Evolutionary conservation across 2,888 invertebrate species (phyloP), one percentile per base, ranked within the genome.

Genomic region (Linyphia triangularis): DNA sequence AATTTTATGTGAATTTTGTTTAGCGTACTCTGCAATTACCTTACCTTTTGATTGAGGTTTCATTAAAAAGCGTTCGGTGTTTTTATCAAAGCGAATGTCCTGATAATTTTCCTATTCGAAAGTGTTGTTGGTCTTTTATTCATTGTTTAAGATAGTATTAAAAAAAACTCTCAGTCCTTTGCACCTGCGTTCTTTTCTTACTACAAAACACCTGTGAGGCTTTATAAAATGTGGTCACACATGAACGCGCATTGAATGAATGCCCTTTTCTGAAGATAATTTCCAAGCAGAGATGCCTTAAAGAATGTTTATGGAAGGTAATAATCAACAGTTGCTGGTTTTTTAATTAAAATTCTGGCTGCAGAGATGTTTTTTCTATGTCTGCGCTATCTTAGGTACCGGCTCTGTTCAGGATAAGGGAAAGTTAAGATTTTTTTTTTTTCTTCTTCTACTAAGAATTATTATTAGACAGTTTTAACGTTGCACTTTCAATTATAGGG

Each of bases 241-340:
- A n/a, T 73, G 57, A 73, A 57, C 57, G 57, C n/a, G 10, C 30
- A n/a, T 24, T 2, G n/a, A 51, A 73, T 73, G 19, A 73, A 73
- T 30, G 57, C 26, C 30, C 28, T 73, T 28, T 28, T 28, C 13
- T 22, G 26, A 24, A 63, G 33, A 67, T 67, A 19, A 67, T 67
- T 67, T 67, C 33, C 13, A 33, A 5, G 51, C 33, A 63, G 67
- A 33, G 33, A 67, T 7, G 67, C 13, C 5, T 13, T 3, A 7
- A 7, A 24, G 24, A 24, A 33, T 51, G 51, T 3, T 51, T n/a
- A 51, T 51, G 51, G n/a, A 51, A n/a, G 2, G 16, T 2, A 13
- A 51, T 51, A 51, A 51, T 51, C n/a, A 51, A 13, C 16, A 13
- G n/a, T 3, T 10, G 43, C 16, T 16, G 16, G 7, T 43, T 43